Conservation (phyloP, 2,888 invertebrate species). For the Asteroscopus sphinx region DNA sequence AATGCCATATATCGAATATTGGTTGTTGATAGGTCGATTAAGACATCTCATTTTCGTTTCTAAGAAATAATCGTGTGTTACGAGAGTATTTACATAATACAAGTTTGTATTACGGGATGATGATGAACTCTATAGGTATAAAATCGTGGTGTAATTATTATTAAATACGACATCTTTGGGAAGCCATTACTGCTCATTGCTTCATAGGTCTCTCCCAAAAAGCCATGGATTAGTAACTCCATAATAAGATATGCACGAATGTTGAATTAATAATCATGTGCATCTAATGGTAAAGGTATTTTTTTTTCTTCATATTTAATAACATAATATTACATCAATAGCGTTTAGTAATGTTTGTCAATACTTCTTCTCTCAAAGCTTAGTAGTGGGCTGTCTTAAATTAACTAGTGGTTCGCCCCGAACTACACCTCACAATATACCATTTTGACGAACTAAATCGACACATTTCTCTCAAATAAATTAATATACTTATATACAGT, state of each 20-base stretch:
- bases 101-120: constrained; percentile 12
- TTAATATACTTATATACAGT: too few relatives aligned
- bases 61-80: constrained; percentile 15
- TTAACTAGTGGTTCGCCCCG: too few relatives aligned
- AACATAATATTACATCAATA: too few relatives aligned
- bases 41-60: constrained; percentile 16
- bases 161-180: background rate
- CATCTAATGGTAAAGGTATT: too few relatives aligned
- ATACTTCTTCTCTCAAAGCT: background rate
- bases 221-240: background rate
- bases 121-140: background rate
- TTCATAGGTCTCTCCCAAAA: background rate
- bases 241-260: background rate
- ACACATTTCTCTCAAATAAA: too few relatives aligned
- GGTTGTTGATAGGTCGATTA: constrained; percentile 9
- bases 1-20: constrained; percentile 26
- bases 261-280: background rate
- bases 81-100: constrained; percentile 32
- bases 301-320: too few relatives aligned
- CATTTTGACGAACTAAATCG: too few relatives aligned
- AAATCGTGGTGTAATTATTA: too few relatives aligned
- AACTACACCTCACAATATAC: too few relatives aligned
- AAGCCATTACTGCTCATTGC: background rate
- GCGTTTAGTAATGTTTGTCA: too few relatives aligned
- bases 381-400: background rate